Conservation (phyloP, 1,140 invertebrate genomes). For the Hyles euphorbiae region DNA sequence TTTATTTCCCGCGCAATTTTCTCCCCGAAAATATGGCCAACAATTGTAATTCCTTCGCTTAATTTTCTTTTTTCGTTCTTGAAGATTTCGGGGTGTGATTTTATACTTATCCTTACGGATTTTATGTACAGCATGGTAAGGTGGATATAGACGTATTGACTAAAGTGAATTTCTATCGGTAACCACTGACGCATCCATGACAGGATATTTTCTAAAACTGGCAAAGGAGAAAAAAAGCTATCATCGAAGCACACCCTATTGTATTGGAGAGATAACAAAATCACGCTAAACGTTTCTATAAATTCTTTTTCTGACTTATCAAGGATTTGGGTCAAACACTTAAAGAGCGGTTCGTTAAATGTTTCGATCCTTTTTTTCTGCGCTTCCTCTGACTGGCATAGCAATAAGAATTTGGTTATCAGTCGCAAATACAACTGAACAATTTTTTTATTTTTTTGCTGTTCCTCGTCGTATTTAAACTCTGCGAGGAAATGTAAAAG, state of each 20-base stretch:
- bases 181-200: conserved; percentile 28
- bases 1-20: conserved; percentile 6
- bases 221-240: conserved; percentile 27
- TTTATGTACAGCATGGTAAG: conserved; percentile 45
- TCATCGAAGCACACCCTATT: conserved; percentile 36
- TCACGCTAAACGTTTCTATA: background rate
- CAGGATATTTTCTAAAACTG: conserved; percentile 34
- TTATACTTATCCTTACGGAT: conserved; percentile 30
- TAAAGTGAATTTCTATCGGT: conserved; percentile 34
- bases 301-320: conserved; percentile 3
- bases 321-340: background rate
- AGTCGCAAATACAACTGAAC: background rate
- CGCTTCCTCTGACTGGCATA: background rate
- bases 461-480: background rate
- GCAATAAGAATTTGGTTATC: too few relatives aligned
- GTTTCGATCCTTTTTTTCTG: conserved; percentile 29
- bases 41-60: background rate
- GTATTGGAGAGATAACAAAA: conserved; percentile 29
- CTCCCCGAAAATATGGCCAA: background rate
- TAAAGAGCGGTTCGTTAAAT: conserved; percentile 32
- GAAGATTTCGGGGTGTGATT: conserved; percentile 31
- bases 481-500: conserved; percentile 11
- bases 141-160: conserved; percentile 36
- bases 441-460: conserved; percentile 6
- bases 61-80: background rate